Conservation (phyloP, 1,140 invertebrate genomes). For the Tachypleus tridentatus region DNA sequence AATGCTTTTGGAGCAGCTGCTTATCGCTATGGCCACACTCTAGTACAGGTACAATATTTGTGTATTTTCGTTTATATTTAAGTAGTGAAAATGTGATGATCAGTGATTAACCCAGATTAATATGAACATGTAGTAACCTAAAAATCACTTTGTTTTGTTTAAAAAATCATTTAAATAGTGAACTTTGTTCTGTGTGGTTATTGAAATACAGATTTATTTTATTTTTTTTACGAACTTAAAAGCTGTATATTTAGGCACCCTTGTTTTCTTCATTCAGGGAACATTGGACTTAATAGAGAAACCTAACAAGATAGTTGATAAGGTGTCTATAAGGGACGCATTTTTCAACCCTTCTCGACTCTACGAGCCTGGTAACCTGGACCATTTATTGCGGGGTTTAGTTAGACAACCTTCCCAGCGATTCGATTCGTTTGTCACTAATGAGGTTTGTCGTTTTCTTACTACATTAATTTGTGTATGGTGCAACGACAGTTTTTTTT, state of each 20-base stretch:
- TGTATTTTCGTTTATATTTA: not conserved
- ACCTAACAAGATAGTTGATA: too few species aligned
- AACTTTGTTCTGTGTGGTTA: not conserved
- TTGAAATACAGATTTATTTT: not conserved
- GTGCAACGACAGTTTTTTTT: not conserved
- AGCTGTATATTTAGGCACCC: not conserved
- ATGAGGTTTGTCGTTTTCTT: slow-evolving; percentile 4
- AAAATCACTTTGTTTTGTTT: not conserved
- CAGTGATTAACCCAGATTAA: not conserved
- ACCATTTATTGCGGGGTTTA: slow-evolving; percentile 73
- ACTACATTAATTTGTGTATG: not conserved
- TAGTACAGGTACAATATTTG: slow-evolving; percentile 47
- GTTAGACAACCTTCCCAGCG: slow-evolving; percentile 77
- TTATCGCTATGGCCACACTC: slow-evolving; percentile 48
- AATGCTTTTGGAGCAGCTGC: slow-evolving; percentile 41
- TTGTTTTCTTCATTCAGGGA: too few species aligned
- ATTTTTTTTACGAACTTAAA: not conserved
- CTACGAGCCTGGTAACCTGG: slow-evolving; percentile 48
- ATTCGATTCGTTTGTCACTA: slow-evolving; percentile 6
- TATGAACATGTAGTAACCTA: not conserved
- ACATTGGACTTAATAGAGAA: too few species aligned
- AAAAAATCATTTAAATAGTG: not conserved
- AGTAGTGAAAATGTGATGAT: not conserved
- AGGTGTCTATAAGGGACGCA: slow-evolving; percentile 46
- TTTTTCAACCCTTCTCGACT: slow-evolving; percentile 92